A percentile compares a stretch with the other conserved stretches of the same genome.
Evolutionary conservation across 1,140 invertebrate genomes (phyloP).

Genomic region (Drosophila parvula): DNA sequence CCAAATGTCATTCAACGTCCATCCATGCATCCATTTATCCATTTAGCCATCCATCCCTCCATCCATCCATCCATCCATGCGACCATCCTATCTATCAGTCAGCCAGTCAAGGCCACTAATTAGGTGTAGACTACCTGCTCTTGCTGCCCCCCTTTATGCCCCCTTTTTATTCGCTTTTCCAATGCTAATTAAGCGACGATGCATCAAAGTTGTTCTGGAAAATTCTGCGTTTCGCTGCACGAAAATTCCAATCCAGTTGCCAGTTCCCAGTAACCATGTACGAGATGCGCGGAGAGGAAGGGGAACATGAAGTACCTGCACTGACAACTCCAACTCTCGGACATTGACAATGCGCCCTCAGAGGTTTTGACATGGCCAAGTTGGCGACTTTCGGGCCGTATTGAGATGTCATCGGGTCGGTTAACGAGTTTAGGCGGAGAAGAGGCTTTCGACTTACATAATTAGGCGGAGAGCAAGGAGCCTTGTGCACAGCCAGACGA

Average conservation of each 20-base stretch:
- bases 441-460: slow-evolving; percentile 48
- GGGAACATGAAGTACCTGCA: slow-evolving; percentile 1
- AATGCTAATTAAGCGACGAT: slow-evolving; percentile 78
- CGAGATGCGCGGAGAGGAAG: background rate
- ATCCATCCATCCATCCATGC: slow-evolving; percentile 33
- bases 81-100: slow-evolving; percentile 25
- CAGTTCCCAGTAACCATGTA: slow-evolving; percentile 1
- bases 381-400: slow-evolving; percentile 41
- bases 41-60: slow-evolving; percentile 28
- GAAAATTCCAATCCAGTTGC: slow-evolving; percentile 52
- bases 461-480: slow-evolving; percentile 53
- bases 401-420: slow-evolving; percentile 74
- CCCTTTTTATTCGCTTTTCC: slow-evolving; percentile 29
- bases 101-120: slow-evolving; percentile 75
- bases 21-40: slow-evolving; percentile 31
- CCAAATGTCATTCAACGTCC: slow-evolving; percentile 47
- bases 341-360: slow-evolving; percentile 78
- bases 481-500: slow-evolving; percentile 36
- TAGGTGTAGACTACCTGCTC: slow-evolving; percentile 48
- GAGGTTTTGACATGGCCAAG: slow-evolving; percentile 69
- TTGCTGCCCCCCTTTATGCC: background rate
- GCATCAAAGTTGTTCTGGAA: slow-evolving; percentile 73
- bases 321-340: slow-evolving; percentile 68
- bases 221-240: slow-evolving; percentile 61
- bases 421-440: slow-evolving; percentile 55